Percentiles rank a stretch among this genome's conserved stretches.
phyloP scores from a whole-genome alignment of 1,140 invertebrate genomes.

The Macrotrachela quadricornifera region DNA sequence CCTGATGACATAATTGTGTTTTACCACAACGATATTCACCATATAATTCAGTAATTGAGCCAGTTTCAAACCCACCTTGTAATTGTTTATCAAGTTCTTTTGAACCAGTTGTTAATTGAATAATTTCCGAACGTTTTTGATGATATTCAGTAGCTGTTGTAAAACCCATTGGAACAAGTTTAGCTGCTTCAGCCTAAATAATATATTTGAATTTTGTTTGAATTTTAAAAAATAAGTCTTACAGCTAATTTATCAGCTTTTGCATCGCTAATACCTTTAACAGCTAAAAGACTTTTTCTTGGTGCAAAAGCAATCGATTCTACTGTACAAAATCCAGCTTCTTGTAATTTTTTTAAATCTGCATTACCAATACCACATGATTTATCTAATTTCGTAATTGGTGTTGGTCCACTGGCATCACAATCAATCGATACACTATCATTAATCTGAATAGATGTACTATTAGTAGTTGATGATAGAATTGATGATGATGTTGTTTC shows the following conservation, averaged over 20 bases:
- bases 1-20: conserved; percentile 87
- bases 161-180: conserved; percentile 91
- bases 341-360: conserved; percentile 79
- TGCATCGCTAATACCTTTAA: conserved; percentile 88
- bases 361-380: conserved; percentile 50
- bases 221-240: conserved; percentile 13
- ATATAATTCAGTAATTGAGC: conserved; percentile 97
- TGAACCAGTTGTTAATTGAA: conserved; percentile 62
- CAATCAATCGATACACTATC: too few species aligned
- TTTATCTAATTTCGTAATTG: too few species aligned
- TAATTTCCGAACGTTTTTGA: conserved; percentile 49
- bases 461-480: too few species aligned
- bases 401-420: too few species aligned
- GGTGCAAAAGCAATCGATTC: conserved; percentile 82
- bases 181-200: conserved; percentile 52
- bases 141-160: conserved; percentile 88
- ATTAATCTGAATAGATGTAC: too few species aligned
- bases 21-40: conserved; percentile 96
- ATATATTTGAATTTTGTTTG: not conserved
- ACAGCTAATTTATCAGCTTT: conserved; percentile 86
- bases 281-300: conserved; percentile 61
- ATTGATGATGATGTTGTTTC: too few species aligned
- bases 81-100: conserved; percentile 76
- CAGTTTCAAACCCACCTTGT: conserved; percentile 77
- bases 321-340: conserved; percentile 76